Evolutionary conservation across 1,140 invertebrate species (phyloP).

Genomic region (Trissolcus basalis): DNA sequence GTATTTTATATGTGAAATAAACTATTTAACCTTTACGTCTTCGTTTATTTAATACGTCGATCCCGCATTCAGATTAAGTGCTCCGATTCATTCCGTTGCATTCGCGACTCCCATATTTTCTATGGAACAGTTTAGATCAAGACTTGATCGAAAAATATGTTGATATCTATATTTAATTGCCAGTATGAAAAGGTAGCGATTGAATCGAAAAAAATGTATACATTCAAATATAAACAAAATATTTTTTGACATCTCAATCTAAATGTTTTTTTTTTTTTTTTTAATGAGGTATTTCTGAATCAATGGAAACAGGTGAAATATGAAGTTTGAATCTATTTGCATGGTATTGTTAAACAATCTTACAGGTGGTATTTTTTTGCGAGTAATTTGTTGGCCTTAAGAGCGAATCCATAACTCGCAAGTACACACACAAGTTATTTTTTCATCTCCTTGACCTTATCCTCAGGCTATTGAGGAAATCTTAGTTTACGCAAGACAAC

Average conservation of each 20-base stretch:
- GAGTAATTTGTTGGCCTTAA: constrained; percentile 49
- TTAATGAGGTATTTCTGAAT: no score
- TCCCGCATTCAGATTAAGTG: constrained; percentile 1
- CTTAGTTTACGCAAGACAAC: constrained; percentile 57
- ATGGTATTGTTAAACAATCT: no score
- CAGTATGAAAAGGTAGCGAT: no score
- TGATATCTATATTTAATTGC: not conserved
- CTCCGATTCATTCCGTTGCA: not conserved
- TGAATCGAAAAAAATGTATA: no score
- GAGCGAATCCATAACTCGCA: constrained; percentile 48
- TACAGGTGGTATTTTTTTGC: no score
- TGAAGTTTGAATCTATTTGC: no score
- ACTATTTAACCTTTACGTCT: constrained; percentile 56
- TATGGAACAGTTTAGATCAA: no score
- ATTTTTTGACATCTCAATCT: no score
- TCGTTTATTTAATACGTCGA: constrained; percentile 30
- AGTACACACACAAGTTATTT: constrained; percentile 46
- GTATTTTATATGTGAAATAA: constrained; percentile 60
- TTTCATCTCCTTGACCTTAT: constrained; percentile 60
- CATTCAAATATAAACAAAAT: no score
- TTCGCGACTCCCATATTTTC: no score
- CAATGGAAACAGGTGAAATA: no score
- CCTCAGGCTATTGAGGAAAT: constrained; percentile 57
- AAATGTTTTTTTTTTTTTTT: no score
- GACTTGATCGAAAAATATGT: not conserved